phyloP scores from a whole-genome alignment of 2,113 vertebrate genomes.

The Rousettus leschenaultii region DNA sequence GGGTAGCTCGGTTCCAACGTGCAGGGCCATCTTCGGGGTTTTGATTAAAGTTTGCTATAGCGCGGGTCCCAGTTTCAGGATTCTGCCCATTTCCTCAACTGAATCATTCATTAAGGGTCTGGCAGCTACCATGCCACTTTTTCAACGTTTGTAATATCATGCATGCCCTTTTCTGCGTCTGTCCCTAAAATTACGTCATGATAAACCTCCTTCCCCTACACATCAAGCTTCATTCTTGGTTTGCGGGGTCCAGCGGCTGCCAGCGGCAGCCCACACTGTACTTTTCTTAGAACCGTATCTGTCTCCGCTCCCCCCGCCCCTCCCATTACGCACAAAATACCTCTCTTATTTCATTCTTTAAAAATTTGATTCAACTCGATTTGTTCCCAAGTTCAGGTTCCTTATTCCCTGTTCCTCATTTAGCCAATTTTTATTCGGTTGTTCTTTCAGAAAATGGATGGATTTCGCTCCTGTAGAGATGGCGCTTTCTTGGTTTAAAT shows the following conservation, averaged over 20 bases:
- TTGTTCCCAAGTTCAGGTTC: background rate
- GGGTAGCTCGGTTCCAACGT: fast-evolving
- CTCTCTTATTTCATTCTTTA: background rate
- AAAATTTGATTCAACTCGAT: background rate
- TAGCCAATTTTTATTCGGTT: background rate
- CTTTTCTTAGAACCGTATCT: background rate
- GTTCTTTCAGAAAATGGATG: background rate
- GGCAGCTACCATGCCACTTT: background rate
- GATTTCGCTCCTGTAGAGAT: background rate
- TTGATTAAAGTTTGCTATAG: background rate
- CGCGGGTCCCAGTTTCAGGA: background rate
- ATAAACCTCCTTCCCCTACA: background rate
- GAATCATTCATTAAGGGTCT: background rate
- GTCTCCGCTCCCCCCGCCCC: background rate
- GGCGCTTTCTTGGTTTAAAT: background rate
- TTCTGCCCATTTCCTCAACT: background rate
- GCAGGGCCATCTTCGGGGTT: background rate
- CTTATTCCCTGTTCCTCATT: background rate
- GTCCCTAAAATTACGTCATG: background rate
- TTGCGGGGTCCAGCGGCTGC: background rate
- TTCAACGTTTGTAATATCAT: background rate
- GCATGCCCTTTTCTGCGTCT: background rate
- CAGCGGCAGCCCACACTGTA: background rate
- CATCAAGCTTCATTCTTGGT: background rate
- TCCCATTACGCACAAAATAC: background rate